Base-by-base conservation (phyloP, 2,113 vertebrate genomes). In the Ellobius talpinus region DNA sequence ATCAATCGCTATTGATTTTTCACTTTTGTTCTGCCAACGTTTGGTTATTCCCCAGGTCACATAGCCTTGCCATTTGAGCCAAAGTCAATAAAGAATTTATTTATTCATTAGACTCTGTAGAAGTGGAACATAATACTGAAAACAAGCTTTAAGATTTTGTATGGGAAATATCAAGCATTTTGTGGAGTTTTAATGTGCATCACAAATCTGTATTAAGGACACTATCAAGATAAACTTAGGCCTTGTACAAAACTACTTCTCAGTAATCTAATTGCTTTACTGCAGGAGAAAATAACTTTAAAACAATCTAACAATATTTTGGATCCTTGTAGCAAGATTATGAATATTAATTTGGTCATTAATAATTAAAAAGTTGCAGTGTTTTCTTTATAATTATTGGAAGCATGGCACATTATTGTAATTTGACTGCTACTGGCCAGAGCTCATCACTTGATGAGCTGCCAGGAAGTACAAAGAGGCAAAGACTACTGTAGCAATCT, bases 1-100 rank as follows among this genome's bases (percentile, higher is more conserved):
- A 95, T 93, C 96, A 96, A 97, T 98, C 23, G 61, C 65, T 97
- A 98, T 97, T 96, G 94, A 98, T 91, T 98, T 98, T 97, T 97
- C 58, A 96, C 52, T 97, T 96, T 96, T 65, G 55, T 97, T 97
- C 95, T 96, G 93, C 94, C 96, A 96, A 90, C 63, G 91, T 96
- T 96, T 97, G 77, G 90, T 96, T 98, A 97, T 96, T 97, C 97
- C 74, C 85, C 93, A 95, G 91, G 77, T 97, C 93, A 97, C 19
- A 10, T 66, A 84, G 4, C 42, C 84, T 90, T 97, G 91, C 68
- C 70, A 3, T 95, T 79, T 97, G 87, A 97, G 84, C 63, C 66
- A 88, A 97, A 97, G 90, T 97, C 91, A 97, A 97, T 97, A 96
- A 96, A 90, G 70, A 98, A 97, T 97, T 96, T 96, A 98, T 96